Evolutionary conservation across 1,140 invertebrate species (phyloP).

Genomic region (Drosophila nigromelanica): DNA sequence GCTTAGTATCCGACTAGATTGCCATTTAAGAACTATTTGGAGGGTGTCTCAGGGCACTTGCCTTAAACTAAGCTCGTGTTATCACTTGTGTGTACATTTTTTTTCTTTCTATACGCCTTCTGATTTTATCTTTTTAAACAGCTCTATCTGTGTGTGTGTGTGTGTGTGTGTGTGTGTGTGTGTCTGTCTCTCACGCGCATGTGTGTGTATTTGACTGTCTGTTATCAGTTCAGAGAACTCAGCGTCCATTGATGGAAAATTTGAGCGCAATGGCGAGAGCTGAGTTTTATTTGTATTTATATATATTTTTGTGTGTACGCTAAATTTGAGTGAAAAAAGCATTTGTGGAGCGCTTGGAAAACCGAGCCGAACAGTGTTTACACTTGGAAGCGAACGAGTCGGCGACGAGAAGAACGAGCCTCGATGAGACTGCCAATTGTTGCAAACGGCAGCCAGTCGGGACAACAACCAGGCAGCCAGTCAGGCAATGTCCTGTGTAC

Average conservation of each 20-base stretch:
- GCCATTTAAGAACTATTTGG: background rate
- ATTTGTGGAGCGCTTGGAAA: constrained; percentile 44
- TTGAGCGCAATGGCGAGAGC: constrained; percentile 30
- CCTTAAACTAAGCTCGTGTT: constrained; percentile 16
- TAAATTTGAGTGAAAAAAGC: constrained; percentile 63
- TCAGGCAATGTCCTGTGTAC: constrained; percentile 38
- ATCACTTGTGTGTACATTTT: constrained; percentile 27
- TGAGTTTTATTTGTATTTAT: constrained; percentile 12
- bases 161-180: constrained; percentile 5
- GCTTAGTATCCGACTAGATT: constrained; percentile 34
- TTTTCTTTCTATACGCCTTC: background rate
- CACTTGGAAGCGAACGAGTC: constrained; percentile 63
- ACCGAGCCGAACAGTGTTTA: constrained; percentile 63
- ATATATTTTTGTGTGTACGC: background rate
- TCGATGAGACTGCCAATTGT: constrained; percentile 67
- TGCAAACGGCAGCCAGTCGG: constrained; percentile 58
- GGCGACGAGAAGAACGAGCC: constrained; percentile 28
- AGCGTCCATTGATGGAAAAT: constrained; percentile 76
- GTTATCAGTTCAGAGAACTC: constrained; percentile 76
- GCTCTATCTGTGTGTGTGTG: constrained; percentile 40
- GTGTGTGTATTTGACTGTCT: constrained; percentile 41
- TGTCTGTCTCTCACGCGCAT: constrained; percentile 1
- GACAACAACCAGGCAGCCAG: constrained; percentile 26
- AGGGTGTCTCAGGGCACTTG: constrained; percentile 3
- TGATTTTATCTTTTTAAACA: constrained; percentile 66